These are phyloP conservation scores for Ectobius pallidus DNA, from an alignment of 2,888 invertebrate species.

Conservation along the genomic window DNA sequence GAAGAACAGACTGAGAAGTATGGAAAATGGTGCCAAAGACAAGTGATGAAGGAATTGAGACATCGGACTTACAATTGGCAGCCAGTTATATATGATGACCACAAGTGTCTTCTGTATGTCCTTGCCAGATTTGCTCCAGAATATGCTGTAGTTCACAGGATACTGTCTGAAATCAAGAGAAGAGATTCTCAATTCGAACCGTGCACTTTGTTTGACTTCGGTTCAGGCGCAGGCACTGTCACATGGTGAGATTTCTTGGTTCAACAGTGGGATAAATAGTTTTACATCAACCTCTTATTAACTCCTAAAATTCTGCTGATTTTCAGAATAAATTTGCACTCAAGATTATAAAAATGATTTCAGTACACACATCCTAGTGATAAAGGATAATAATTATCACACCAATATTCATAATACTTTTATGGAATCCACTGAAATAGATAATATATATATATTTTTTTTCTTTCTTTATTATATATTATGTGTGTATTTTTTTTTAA, in stretches of 20 bases:
- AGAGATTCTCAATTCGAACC: conserved; percentile 74
- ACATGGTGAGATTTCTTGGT: conserved; percentile 78
- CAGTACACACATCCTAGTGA: too few species aligned
- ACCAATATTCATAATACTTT: too few species aligned
- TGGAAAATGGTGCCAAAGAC: conserved; percentile 59
- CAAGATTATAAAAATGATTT: too few species aligned
- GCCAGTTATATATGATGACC: conserved; percentile 70
- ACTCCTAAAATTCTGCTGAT: too few species aligned
- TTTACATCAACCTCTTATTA: too few species aligned
- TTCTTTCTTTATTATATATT: too few species aligned
- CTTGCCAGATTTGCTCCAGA: conserved; percentile 73
- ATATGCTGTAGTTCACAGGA: conserved; percentile 71
- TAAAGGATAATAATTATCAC: too few species aligned
- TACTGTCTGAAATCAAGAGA: conserved; percentile 74
- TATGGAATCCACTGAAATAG: too few species aligned
- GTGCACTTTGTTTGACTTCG: conserved; percentile 84
- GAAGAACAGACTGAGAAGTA: conserved; percentile 49
- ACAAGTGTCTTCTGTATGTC: conserved; percentile 72
- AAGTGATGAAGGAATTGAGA: conserved; percentile 63
- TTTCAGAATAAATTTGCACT: too few species aligned
- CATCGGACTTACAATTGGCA: conserved; percentile 74
- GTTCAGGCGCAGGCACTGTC: conserved; percentile 87
- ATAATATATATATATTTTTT: too few species aligned
- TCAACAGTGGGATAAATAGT: too few species aligned
- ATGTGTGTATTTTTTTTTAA: too few species aligned